Base-by-base conservation (phyloP, 2,888 invertebrate genomes). In the Epistrophe grossulariae region DNA sequence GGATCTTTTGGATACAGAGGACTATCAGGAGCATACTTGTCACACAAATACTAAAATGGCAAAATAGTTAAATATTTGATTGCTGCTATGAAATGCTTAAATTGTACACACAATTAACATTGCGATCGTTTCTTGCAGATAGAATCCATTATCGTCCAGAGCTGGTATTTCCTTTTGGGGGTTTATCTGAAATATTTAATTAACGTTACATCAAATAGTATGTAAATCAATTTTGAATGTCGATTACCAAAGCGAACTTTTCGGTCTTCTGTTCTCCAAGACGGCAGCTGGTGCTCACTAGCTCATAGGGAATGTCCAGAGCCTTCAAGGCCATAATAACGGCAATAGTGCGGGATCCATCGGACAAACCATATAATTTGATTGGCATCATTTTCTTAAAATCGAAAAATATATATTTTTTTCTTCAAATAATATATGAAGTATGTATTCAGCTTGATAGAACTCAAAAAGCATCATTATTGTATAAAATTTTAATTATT, bases 101-200 rank as follows among this genome's bases (percentile, higher is more conserved):
- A 6, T 24, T 28, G 10, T 7, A 50, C 38, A 17, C 72, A 87
- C 88, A 73, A 92, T 93, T 92, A 92, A 91, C 84, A 95, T 95
- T 4, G 95, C 94, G 88, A 94, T 94, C 88, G 96, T 97, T 93
- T 97, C 97, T 89, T 97, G 95, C 70, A 97, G 92, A 88, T 94
- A 94, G 91, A 97, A 96, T 28, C 97, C 97, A 89, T 96, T 94
- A 90, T 97, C 97, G 85, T 97, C 96, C 76, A 97, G 91, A 1
- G 96, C 95, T 1, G 97, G 95, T 90, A 96, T 96, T 92, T 96
- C 96, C 91, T 95, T 96, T 92, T 96, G 96, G 0, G 96, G 96
- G 92, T 96, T 96, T 93, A 95, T 94, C 96, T 96, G 92, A 68
- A 94, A 93, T 96, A 57, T 57, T 31, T 4, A 35, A 28, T 31